Evolutionary conservation across 1,140 invertebrate genomes (phyloP).

Genomic region (Sesamia nonagrioides): DNA sequence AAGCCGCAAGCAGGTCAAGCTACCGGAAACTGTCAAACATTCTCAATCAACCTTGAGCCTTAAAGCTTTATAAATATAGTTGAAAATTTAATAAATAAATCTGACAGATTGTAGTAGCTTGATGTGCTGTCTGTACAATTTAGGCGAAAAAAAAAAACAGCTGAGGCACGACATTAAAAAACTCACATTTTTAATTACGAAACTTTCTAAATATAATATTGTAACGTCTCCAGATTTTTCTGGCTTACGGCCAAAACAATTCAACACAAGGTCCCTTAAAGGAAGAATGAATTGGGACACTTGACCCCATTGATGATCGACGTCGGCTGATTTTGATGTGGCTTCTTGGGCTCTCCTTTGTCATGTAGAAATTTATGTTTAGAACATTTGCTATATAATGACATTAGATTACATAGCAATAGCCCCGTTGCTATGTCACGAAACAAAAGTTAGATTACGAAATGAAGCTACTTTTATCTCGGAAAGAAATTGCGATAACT

Average conservation of each 20-base stretch:
- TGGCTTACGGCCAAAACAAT: conserved; percentile 37
- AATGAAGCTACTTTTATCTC: background rate
- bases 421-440: too few relatives aligned
- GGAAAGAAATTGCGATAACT: background rate
- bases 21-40: too few relatives aligned
- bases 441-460: too few relatives aligned
- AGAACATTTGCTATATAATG: background rate
- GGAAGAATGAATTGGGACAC: conserved; percentile 41
- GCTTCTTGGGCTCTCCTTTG: background rate
- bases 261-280: conserved; percentile 41
- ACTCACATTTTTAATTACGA: conserved; percentile 25
- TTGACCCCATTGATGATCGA: conserved; percentile 36
- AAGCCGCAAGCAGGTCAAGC: too few relatives aligned
- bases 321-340: conserved; percentile 11
- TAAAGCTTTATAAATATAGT: too few relatives aligned
- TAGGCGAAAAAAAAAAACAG: background rate
- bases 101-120: too few relatives aligned
- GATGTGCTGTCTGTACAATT: too few relatives aligned
- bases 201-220: conserved; percentile 38
- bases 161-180: background rate
- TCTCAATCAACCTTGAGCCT: too few relatives aligned
- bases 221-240: conserved; percentile 4
- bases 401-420: too few relatives aligned
- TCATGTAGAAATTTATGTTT: background rate
- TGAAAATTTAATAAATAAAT: too few relatives aligned